Percentiles rank a stretch among this genome's conserved stretches.
phyloP scores from a whole-genome alignment of 2,888 invertebrate genomes.

The Athetis lepigone region DNA sequence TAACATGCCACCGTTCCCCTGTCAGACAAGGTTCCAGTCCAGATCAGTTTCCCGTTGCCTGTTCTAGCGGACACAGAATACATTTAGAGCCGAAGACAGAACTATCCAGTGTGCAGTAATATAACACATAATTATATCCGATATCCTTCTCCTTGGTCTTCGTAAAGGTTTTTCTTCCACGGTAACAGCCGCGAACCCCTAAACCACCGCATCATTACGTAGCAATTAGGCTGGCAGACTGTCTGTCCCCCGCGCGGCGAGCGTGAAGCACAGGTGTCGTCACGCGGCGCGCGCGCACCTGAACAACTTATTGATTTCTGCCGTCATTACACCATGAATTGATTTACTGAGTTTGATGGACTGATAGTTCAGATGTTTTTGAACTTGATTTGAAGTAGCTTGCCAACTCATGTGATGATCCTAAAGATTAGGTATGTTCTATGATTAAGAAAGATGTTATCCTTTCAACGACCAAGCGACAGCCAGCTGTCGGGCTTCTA shows the following conservation, averaged over 20 bases:
- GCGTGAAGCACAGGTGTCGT: slow-evolving; percentile 75
- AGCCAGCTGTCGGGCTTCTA: no score
- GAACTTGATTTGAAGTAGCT: neutral
- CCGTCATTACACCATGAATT: slow-evolving; percentile 47
- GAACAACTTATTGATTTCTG: slow-evolving; percentile 66
- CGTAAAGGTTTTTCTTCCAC: neutral
- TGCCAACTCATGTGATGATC: neutral
- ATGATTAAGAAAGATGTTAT: no score
- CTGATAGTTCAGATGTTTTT: neutral
- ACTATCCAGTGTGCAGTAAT: neutral
- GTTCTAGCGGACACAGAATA: no score
- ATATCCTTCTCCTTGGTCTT: neutral
- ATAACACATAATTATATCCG: neutral
- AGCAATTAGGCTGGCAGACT: slow-evolving; percentile 54
- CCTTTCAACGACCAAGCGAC: no score
- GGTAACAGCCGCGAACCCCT: slow-evolving; percentile 15
- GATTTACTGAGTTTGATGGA: slow-evolving; percentile 39
- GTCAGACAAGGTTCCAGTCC: no score
- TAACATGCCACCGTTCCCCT: no score
- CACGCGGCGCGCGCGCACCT: slow-evolving; percentile 70
- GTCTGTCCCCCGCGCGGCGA: slow-evolving; percentile 51
- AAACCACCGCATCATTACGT: slow-evolving; percentile 55
- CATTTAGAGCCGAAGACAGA: neutral
- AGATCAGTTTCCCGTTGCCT: no score
- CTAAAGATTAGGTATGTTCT: no score